These are phyloP conservation scores for Tokudaia muenninki DNA, from an alignment of 2,797 vertebrate genomes.

Conservation along the genomic window DNA sequence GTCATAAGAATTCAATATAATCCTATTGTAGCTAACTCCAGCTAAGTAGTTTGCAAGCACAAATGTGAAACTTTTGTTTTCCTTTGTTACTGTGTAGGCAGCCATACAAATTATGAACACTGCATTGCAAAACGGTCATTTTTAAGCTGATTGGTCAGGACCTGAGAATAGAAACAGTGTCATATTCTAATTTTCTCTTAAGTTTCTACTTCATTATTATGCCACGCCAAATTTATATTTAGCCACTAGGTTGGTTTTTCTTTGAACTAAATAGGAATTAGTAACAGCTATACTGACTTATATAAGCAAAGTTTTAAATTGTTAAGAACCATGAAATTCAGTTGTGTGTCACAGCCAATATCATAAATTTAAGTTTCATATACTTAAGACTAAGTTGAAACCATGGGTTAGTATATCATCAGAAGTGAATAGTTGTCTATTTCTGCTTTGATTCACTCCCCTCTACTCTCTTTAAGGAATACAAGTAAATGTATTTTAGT, in stretches of 20 bases:
- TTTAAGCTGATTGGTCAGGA: neutral
- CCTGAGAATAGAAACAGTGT: neutral
- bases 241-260: neutral
- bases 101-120: neutral
- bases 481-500: neutral
- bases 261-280: neutral
- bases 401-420: neutral
- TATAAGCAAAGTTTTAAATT: neutral
- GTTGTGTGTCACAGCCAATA: neutral
- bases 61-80: neutral
- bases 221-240: neutral
- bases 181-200: conserved; percentile 6
- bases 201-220: neutral
- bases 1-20: neutral
- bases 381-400: conserved; percentile 22
- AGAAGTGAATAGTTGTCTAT: conserved; percentile 33
- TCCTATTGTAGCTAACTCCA: neutral
- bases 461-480: neutral
- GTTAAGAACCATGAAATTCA: neutral
- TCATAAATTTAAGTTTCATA: neutral
- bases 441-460: neutral
- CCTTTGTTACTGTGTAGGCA: neutral
- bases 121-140: neutral
- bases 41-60: neutral
- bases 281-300: neutral